Base-by-base conservation (phyloP, 2,113 vertebrate genomes). In the Scomber scombrus region DNA sequence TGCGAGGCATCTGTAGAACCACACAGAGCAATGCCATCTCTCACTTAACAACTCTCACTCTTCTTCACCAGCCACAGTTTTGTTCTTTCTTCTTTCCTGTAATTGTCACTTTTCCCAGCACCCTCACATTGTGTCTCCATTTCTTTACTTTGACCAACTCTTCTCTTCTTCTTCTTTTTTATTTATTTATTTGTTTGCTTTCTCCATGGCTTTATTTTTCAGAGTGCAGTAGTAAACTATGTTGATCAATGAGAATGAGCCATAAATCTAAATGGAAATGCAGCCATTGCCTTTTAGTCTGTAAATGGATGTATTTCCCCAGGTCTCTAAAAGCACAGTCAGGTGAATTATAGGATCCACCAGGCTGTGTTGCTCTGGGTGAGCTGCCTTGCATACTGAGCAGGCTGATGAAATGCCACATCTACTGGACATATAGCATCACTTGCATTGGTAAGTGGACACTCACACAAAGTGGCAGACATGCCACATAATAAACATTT, bases 181-280 rank as follows among this genome's bases (percentile, higher is more conserved):
- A 23, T 56, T 61, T 61, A n/a, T 15, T 6, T 54, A 26, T 26
- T 26, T 26, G n/a, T 61, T 34, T 40, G 2, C 61, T 71, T 57
- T 72, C 55, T 58, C 21, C 11, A 29, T 46, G 64, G 55, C 13
- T 85, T 61, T 75, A 80, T 87, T 89, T 85, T 77, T 63, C 75
- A 82, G 76, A 88, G 80, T 81, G 85, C 85, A 81, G 70, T 75
- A 72, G 64, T 91, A 91, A 89, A 87, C 78, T 87, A 82, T 65
- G 80, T 80, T 92, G 88, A 94, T 94, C 91, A 90, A 90, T 92
- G 88, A 93, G 91, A 93, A 93, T 93, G 80, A 92, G 82, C 80
- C 79, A 88, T 90, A 93, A 93, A 92, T 94, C 88, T 91, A 90
- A 92, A 94, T 93, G 90, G 86, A 92, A 93, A 93, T 89, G 84